phyloP scores from a whole-genome alignment of 2,797 vertebrate genomes.

The Gallinago stenura region DNA sequence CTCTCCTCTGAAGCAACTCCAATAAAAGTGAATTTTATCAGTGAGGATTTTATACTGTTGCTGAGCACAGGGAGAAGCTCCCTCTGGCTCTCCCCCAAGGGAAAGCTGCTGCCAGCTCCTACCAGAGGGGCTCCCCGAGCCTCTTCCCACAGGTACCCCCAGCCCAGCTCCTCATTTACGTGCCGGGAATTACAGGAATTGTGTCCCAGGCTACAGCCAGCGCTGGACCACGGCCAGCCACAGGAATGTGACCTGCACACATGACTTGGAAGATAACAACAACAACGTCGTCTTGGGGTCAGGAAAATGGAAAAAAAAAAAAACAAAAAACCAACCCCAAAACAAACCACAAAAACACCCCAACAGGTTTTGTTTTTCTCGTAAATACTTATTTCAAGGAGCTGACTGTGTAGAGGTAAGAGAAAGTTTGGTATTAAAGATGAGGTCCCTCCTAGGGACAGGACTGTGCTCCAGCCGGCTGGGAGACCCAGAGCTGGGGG shows the following conservation, averaged over 20 bases:
- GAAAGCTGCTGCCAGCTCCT: neutral
- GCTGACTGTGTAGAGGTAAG: neutral
- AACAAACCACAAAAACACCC: neutral
- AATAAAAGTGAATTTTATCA: accelerated
- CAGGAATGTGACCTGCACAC: neutral
- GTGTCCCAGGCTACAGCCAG: neutral
- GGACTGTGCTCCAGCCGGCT: neutral
- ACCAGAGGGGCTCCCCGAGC: neutral
- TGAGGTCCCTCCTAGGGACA: neutral
- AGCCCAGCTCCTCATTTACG: neutral
- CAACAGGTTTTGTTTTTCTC: neutral
- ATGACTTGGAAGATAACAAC: neutral
- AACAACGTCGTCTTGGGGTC: neutral
- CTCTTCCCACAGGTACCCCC: accelerated
- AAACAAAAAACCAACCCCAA: neutral
- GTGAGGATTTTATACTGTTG: accelerated
- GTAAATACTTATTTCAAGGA: neutral
- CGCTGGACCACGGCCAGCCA: neutral
- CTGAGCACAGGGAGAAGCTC: neutral
- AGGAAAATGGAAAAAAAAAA: neutral
- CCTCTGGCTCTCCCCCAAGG: accelerated
- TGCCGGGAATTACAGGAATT: neutral
- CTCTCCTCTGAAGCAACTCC: neutral
- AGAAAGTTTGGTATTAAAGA: neutral
- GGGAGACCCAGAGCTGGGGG: accelerated